These are phyloP conservation scores for Heliornis fulica DNA, from an alignment of 2,113 vertebrate species.

Conservation along the genomic window DNA sequence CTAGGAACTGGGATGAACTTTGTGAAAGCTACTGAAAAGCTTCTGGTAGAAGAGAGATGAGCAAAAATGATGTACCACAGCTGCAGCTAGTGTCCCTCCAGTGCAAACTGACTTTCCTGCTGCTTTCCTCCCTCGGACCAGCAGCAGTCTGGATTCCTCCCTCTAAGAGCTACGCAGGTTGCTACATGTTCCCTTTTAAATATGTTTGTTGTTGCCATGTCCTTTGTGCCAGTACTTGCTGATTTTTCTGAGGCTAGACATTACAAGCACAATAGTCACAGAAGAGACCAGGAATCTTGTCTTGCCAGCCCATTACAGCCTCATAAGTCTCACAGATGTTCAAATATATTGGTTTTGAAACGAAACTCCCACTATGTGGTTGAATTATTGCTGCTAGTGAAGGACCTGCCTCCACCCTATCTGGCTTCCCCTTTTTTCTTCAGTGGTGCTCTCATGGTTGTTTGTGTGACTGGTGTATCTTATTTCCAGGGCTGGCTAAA, in stretches of 20 bases:
- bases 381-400: conserved; percentile 26
- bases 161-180: background rate
- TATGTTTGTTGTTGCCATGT: background rate
- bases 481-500: background rate
- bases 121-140: background rate
- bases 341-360: conserved; percentile 53
- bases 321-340: conserved; percentile 60
- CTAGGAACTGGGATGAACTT: background rate
- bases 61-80: background rate
- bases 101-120: background rate
- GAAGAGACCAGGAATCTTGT: conserved; percentile 30
- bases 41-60: background rate
- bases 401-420: conserved; percentile 32
- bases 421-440: conserved; percentile 1
- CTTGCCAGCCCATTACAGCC: conserved; percentile 29
- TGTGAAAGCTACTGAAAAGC: background rate
- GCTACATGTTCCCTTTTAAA: conserved; percentile 18
- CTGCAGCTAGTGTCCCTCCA: background rate
- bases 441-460: background rate
- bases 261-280: conserved; percentile 40
- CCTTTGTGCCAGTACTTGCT: conserved; percentile 13
- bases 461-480: background rate
- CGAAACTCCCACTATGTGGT: conserved; percentile 18
- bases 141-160: background rate
- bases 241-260: conserved; percentile 27